Evolutionary conservation across 2,888 invertebrate species (phyloP).

Genomic region (Bimastos eiseni): DNA sequence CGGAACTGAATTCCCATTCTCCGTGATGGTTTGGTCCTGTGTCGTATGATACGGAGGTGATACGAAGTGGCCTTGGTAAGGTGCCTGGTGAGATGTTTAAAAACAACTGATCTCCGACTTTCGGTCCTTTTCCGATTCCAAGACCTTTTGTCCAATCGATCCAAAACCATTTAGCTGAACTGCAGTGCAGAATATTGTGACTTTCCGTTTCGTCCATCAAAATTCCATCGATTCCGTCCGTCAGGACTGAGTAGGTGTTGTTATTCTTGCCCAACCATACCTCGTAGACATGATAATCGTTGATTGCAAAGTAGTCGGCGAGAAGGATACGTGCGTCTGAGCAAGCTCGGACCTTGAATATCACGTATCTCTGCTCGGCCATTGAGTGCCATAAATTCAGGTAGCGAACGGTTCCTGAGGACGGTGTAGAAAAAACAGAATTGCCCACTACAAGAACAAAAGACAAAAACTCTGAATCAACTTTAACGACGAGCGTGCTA

Average conservation of each 20-base stretch:
- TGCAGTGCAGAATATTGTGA: constrained; percentile 28
- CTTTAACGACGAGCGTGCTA: too few relatives aligned
- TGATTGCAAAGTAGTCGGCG: constrained; percentile 10
- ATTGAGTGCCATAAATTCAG: not conserved
- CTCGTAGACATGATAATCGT: constrained; percentile 30
- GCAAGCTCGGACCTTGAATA: constrained; percentile 21
- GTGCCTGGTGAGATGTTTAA: not conserved
- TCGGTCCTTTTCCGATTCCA: not conserved
- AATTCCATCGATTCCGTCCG: constrained; percentile 15
- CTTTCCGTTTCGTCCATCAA: not conserved
- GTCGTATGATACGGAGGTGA: not conserved
- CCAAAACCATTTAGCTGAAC: constrained; percentile 29
- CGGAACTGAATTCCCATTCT: constrained; percentile 29
- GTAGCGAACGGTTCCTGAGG: constrained; percentile 14
- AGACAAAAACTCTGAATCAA: not conserved
- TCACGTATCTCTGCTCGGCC: constrained; percentile 22
- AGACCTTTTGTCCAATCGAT: constrained; percentile 29
- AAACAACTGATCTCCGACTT: constrained; percentile 17
- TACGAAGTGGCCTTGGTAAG: not conserved
- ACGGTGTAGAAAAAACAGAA: constrained; percentile 17
- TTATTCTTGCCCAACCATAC: constrained; percentile 24
- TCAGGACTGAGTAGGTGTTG: constrained; percentile 27
- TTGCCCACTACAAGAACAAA: constrained; percentile 16
- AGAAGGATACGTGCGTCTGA: constrained; percentile 31
- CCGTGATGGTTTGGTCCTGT: constrained; percentile 26